Evolutionary conservation across 2,797 vertebrate genomes (phyloP), one percentile per base, ranked within the genome.

Genomic region (Anas acuta): DNA sequence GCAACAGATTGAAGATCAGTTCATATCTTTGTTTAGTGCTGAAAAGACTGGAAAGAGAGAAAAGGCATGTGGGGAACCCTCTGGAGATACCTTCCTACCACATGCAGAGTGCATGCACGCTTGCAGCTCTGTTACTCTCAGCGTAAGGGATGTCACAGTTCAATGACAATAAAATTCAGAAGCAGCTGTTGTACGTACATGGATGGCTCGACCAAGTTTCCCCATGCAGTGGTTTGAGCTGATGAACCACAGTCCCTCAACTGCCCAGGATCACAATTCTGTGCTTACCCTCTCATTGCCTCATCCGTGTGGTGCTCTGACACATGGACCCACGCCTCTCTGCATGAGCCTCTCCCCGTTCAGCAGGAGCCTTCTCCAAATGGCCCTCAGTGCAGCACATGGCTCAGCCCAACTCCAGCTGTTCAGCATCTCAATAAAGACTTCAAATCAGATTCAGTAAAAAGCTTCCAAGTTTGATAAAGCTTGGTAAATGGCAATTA

Each of bases 111-210:
- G 2, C 21, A 32, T 20, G 21, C 1, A 0, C 9, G 26, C 20
- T 10, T 13, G 37, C 11, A 45, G 45, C 5, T 43, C 5, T 32
- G 4, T 26, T 51, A 18, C 33, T 76, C 20, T 67, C n/a, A 37
- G 26, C 0, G 0, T 9, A 16, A 58, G 53, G 78, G 11, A 5
- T 7, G 6, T 3, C 3, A 1, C 0, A 0, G 2, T 35, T 66
- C 41, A 65, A 43, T 18, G 19, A 10, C 3, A 7, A 8, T 2
- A 80, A 77, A 57, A 35, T 49, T 76, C 23, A 62, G 2, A 7
- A 0, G 0, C 13, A 66, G n/a, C 32, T 7, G 2, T 9, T 5
- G 25, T 49, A 26, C 11, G 26, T 58, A 19, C 8, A 19, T 3
- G 22, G 32, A 32, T 21, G 18, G 28, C 25, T 70, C 33, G 33